A percentile compares a stretch with the other conserved stretches of the same genome.
phyloP scores from a whole-genome alignment of 2,888 invertebrate species.

The Drosophila neoperkinsi region DNA sequence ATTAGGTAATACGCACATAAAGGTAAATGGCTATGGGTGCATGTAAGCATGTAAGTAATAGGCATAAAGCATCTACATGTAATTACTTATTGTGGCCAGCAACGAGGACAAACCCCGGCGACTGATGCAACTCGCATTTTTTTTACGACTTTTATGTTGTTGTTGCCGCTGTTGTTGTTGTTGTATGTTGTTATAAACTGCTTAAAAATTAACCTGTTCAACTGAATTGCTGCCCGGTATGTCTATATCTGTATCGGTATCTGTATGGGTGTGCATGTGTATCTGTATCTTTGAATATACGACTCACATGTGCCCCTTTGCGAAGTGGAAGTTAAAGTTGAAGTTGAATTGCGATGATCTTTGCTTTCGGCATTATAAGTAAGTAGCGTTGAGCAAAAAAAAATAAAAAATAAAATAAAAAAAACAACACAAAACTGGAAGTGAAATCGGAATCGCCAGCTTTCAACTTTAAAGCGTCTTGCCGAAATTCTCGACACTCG shows the following conservation, averaged over 20 bases:
- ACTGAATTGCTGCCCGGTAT: slow-evolving; percentile 40
- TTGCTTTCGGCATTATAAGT: slow-evolving; percentile 57
- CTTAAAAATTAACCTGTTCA: slow-evolving; percentile 66
- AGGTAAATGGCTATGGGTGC: slow-evolving; percentile 59
- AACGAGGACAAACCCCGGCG: slow-evolving; percentile 37
- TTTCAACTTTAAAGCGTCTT: slow-evolving; percentile 41
- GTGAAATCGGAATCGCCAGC: slow-evolving; percentile 61
- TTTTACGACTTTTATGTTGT: slow-evolving; percentile 32
- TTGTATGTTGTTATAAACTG: slow-evolving; percentile 24
- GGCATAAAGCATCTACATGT: slow-evolving; percentile 35
- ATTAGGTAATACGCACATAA: slow-evolving; percentile 65
- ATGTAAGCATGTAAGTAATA: slow-evolving; percentile 15
- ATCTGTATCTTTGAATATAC: slow-evolving; percentile 44
- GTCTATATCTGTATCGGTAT: slow-evolving; percentile 14
- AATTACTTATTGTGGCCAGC: slow-evolving; percentile 56
- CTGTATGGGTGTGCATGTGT: slow-evolving; percentile 21
- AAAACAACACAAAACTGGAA: slow-evolving; percentile 55
- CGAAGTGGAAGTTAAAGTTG: slow-evolving; percentile 52
- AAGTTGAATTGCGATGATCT: slow-evolving; percentile 65
- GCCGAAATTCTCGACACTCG: slow-evolving; percentile 55
- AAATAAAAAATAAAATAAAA: neutral
- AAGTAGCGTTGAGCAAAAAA: slow-evolving; percentile 26
- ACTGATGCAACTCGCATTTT: slow-evolving; percentile 41
- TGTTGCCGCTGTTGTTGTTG: neutral
- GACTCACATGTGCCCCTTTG: slow-evolving; percentile 34